Conservation (phyloP, 2,113 vertebrate genomes). For the Stomatorhinus ivindoensis region DNA sequence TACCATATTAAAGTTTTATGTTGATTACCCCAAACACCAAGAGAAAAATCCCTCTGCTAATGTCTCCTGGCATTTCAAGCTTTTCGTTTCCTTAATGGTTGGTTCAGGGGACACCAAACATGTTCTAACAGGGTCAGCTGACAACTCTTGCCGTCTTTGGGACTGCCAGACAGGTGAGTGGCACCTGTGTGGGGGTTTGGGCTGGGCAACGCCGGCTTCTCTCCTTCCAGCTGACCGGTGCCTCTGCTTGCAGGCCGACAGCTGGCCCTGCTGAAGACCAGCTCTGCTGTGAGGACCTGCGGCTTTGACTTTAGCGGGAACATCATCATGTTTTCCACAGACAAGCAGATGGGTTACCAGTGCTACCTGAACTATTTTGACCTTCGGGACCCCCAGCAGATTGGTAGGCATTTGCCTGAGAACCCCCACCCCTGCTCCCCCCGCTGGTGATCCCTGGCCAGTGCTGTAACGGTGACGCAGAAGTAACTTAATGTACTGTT, state of each 20-base stretch:
- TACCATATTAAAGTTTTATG: neutral
- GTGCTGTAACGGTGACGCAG: neutral
- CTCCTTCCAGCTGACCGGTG: neutral
- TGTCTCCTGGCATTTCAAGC: neutral
- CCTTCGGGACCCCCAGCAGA: slow-evolving; percentile 81
- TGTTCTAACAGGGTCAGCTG: slow-evolving; percentile 89
- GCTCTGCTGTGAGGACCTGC: slow-evolving; percentile 87
- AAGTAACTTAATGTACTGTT: neutral
- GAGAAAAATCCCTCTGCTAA: neutral
- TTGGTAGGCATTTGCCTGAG: slow-evolving; percentile 55
- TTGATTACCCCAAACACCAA: neutral
- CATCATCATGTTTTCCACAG: slow-evolving; percentile 98
- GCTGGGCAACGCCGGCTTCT: too few species aligned
- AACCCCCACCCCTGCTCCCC: neutral
- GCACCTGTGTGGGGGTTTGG: neutral
- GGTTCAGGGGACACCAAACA: slow-evolving; percentile 86
- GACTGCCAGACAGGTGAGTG: slow-evolving; percentile 88
- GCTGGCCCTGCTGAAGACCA: slow-evolving; percentile 83
- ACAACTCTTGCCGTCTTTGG: slow-evolving; percentile 94
- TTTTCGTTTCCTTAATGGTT: slow-evolving; percentile 44
- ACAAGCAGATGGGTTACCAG: slow-evolving; percentile 99
- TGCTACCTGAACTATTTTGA: slow-evolving; percentile 91
- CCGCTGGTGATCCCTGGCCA: neutral
- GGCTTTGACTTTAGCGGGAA: slow-evolving; percentile 97
- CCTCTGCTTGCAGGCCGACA: slow-evolving; percentile 74